These are phyloP conservation scores for Nerophis ophidion DNA, from an alignment of 2,113 vertebrate genomes.

Conservation along the genomic window DNA sequence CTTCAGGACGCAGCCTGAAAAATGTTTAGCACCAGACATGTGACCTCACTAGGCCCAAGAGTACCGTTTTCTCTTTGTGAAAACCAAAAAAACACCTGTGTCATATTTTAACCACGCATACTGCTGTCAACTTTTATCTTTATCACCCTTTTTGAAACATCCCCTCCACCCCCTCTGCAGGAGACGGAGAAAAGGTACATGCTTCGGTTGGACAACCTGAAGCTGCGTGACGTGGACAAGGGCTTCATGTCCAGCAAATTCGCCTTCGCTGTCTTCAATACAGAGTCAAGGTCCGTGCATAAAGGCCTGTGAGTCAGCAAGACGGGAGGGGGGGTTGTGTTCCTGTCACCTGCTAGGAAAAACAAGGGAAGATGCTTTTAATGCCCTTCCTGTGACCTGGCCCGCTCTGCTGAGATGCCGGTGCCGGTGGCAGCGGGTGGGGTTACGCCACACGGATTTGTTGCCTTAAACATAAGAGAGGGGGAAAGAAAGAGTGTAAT, in stretches of 20 bases:
- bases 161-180: slow-evolving; percentile 53
- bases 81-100: slow-evolving; percentile 22
- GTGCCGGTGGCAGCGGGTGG: slow-evolving; percentile 14
- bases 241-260: slow-evolving; percentile 84
- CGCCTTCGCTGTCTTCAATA: slow-evolving; percentile 81
- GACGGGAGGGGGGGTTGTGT: slow-evolving; percentile 29
- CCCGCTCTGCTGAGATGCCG: slow-evolving; percentile 32
- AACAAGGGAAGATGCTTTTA: slow-evolving; percentile 24
- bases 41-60: slow-evolving; percentile 20
- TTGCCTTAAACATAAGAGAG: slow-evolving; percentile 28
- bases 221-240: slow-evolving; percentile 80
- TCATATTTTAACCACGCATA: slow-evolving; percentile 45
- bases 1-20: slow-evolving; percentile 11
- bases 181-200: slow-evolving; percentile 95
- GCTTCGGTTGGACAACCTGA: slow-evolving; percentile 85
- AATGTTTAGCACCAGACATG: slow-evolving; percentile 42
- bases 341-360: slow-evolving; percentile 42
- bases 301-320: slow-evolving; percentile 21
- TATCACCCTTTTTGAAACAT: slow-evolving; percentile 19
- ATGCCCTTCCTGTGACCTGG: slow-evolving; percentile 42
- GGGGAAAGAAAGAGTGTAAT: slow-evolving; percentile 13
- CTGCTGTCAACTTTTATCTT: slow-evolving; percentile 46
- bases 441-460: slow-evolving; percentile 23
- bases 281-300: slow-evolving; percentile 75
- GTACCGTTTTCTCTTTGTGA: slow-evolving; percentile 20